Evolutionary conservation across 2,888 invertebrate species (phyloP).

Genomic region (Scaeva pyrastri): DNA sequence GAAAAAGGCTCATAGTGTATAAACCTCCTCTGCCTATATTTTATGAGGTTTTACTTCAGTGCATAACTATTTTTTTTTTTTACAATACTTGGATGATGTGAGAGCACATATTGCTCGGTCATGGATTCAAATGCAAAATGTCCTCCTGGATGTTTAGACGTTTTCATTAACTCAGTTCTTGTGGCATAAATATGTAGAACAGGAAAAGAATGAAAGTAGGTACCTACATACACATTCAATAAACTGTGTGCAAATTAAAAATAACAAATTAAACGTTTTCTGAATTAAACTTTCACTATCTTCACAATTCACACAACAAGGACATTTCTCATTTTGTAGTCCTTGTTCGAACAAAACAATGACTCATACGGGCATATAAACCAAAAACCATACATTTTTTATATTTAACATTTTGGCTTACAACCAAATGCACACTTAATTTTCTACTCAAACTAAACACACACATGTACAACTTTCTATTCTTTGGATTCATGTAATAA

Average conservation of each 20-base stretch:
- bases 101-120: slow-evolving; percentile 21
- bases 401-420: not conserved
- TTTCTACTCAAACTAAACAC: not conserved
- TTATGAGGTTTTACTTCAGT: slow-evolving; percentile 30
- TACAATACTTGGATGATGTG: slow-evolving; percentile 1
- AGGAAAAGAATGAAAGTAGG: not conserved
- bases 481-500: slow-evolving; percentile 7
- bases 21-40: slow-evolving; percentile 30
- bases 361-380: slow-evolving; percentile 34
- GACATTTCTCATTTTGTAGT: not conserved
- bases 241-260: slow-evolving; percentile 18
- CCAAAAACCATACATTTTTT: slow-evolving; percentile 26
- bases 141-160: slow-evolving; percentile 19
- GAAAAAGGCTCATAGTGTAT: too few relatives aligned
- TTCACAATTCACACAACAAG: not conserved
- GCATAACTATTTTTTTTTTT: slow-evolving; percentile 22
- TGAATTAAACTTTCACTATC: slow-evolving; percentile 5
- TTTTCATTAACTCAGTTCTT: slow-evolving; percentile 31
- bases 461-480: not conserved
- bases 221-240: not conserved
- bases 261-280: too few relatives aligned
- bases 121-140: slow-evolving; percentile 25
- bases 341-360: slow-evolving; percentile 3
- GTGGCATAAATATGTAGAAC: slow-evolving; percentile 12
- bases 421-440: slow-evolving; percentile 8